Percentiles rank a stretch among this genome's conserved stretches.
Conservation (phyloP, 2,888 invertebrate species). For the Heliconius cydno region DNA sequence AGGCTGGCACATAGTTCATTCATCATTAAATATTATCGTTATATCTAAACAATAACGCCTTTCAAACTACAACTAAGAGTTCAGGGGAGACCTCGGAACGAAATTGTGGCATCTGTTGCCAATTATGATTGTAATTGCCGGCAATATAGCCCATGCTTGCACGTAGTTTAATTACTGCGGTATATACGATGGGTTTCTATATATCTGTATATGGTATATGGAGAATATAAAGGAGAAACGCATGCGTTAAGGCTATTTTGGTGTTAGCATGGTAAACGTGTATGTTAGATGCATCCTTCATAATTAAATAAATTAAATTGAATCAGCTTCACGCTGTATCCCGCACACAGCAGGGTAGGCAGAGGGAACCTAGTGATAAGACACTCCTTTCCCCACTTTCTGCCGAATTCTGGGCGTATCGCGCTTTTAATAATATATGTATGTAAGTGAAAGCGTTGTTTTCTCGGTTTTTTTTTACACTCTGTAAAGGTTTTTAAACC, state of each 20-base stretch:
- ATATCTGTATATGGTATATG: not conserved
- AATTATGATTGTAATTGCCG: conserved; percentile 51
- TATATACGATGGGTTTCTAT: conserved; percentile 32
- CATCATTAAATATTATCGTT: conserved; percentile 41
- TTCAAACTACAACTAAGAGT: conserved; percentile 43
- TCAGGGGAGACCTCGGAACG: conserved; percentile 44
- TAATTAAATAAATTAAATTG: too few relatives aligned
- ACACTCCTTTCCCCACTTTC: too few relatives aligned
- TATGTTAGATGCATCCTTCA: not conserved
- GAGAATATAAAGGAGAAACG: conserved; percentile 39
- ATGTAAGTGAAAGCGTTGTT: not conserved
- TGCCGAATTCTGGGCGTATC: too few relatives aligned
- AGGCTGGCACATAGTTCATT: conserved; percentile 36
- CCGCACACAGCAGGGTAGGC: too few relatives aligned
- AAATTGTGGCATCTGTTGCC: conserved; percentile 51
- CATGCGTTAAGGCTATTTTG: conserved; percentile 33
- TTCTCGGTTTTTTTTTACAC: too few relatives aligned
- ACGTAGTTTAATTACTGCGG: conserved; percentile 44
- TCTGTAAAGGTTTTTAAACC: too few relatives aligned
- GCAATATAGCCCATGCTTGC: conserved; percentile 44
- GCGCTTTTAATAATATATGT: not conserved
- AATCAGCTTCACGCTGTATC: too few relatives aligned
- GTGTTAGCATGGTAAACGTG: conserved; percentile 31
- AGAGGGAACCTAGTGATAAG: too few relatives aligned
- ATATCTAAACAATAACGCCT: conserved; percentile 46